Percentiles rank a stretch among this genome's conserved stretches.
These are phyloP conservation scores for Martes martes DNA, from an alignment of 2,113 vertebrate species.

Conservation along the genomic window DNA sequence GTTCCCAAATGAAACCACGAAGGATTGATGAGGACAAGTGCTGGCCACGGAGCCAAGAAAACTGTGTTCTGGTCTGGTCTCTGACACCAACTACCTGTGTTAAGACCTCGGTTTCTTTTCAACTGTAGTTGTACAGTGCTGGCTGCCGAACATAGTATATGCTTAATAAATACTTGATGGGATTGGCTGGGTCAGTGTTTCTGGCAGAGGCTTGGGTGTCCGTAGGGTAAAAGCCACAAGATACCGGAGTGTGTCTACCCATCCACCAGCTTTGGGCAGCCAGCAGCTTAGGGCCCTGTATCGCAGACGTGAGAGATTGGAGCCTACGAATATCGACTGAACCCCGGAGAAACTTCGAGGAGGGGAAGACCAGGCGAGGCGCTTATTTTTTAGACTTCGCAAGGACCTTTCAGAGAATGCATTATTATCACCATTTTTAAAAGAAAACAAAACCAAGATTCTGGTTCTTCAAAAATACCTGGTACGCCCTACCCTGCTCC, in stretches of 20 bases:
- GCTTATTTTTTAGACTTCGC: neutral
- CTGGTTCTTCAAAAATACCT: neutral
- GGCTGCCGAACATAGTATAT: neutral
- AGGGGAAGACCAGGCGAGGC: neutral
- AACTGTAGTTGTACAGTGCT: neutral
- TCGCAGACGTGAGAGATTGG: neutral
- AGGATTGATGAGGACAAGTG: neutral
- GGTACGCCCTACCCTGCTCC: fast-evolving
- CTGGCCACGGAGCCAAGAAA: neutral
- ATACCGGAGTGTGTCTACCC: neutral
- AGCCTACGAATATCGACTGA: neutral
- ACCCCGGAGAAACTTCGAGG: neutral
- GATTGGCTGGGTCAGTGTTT: neutral
- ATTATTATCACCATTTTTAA: neutral
- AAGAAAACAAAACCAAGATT: neutral
- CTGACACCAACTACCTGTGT: neutral
- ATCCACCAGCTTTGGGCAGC: neutral
- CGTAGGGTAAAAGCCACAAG: neutral
- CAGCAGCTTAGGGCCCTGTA: neutral
- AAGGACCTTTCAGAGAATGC: neutral
- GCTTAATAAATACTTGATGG: neutral
- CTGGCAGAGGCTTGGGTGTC: neutral
- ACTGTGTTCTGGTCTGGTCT: neutral
- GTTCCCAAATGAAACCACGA: neutral
- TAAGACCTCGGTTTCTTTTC: neutral